Conservation (phyloP, 1,140 invertebrate species). For the Ceratosolen solmsi region DNA sequence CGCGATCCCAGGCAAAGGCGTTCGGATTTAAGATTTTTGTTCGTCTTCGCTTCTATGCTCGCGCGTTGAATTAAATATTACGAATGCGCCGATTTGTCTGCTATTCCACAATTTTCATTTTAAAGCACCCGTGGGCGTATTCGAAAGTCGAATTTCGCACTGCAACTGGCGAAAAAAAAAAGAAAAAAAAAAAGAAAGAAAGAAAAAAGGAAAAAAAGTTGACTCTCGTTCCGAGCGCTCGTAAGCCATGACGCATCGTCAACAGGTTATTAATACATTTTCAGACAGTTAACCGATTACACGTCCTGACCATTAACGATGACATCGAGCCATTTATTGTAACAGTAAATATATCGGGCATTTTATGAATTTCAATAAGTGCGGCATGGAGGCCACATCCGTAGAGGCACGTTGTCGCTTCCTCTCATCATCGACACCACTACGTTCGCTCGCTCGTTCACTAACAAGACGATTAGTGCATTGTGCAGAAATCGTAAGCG, state of each 20-base stretch:
- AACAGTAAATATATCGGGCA: not conserved
- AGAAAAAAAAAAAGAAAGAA: too few relatives aligned
- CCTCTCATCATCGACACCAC: too few relatives aligned
- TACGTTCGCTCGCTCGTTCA: too few relatives aligned
- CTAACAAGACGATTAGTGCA: too few relatives aligned
- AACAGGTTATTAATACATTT: constrained; percentile 28
- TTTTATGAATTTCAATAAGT: not conserved
- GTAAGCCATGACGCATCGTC: not conserved
- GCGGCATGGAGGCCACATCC: too few relatives aligned
- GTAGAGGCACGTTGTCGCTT: too few relatives aligned
- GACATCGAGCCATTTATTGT: not conserved
- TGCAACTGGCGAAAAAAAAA: too few relatives aligned
- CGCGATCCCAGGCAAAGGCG: not conserved
- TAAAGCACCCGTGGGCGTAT: not conserved
- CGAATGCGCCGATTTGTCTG: not conserved
- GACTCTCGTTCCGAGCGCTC: not conserved
- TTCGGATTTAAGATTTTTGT: too few relatives aligned
- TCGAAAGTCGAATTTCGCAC: not conserved
- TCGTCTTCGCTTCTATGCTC: too few relatives aligned
- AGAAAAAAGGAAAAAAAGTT: too few relatives aligned
- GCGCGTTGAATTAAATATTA: too few relatives aligned
- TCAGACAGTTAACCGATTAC: not conserved
- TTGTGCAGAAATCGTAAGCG: not conserved
- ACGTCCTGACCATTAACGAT: not conserved
- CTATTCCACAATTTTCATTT: constrained; percentile 6